Evolutionary conservation across 2,797 vertebrate species (phyloP).

Genomic region (Dipus sagitta): DNA sequence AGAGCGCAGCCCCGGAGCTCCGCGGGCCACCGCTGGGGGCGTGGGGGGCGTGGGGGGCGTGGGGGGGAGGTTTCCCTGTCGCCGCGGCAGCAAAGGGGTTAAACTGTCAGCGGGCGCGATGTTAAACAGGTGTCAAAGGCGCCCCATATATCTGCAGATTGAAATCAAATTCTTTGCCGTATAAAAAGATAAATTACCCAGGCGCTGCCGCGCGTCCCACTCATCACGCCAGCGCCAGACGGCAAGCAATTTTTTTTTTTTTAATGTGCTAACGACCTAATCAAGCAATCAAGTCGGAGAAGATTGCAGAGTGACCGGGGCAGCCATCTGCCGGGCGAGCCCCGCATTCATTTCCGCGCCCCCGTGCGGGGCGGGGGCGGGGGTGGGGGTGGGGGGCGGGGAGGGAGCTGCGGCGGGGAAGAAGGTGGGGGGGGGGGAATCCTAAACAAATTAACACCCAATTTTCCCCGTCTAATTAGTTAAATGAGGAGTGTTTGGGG

Average conservation of each 20-base stretch:
- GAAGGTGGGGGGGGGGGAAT: conserved; percentile 84
- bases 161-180: conserved; percentile 90
- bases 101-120: conserved; percentile 87
- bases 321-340: conserved; percentile 96
- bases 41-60: no score
- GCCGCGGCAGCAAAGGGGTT: conserved; percentile 86
- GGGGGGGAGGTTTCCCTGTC: neutral
- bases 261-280: conserved; percentile 99
- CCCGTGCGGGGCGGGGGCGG: conserved; percentile 67
- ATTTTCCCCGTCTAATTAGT: conserved; percentile 99
- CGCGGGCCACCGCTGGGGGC: neutral
- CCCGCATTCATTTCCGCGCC: conserved; percentile 93
- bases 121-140: conserved; percentile 91
- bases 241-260: conserved; percentile 96
- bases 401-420: conserved; percentile 74
- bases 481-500: conserved; percentile 95
- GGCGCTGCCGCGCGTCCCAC: conserved; percentile 93
- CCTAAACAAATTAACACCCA: conserved; percentile 98
- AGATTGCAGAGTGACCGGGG: conserved; percentile 98
- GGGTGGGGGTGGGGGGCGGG: conserved; percentile 76
- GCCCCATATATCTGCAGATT: conserved; percentile 92
- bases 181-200: conserved; percentile 93
- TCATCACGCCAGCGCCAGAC: conserved; percentile 96
- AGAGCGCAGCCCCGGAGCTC: neutral
- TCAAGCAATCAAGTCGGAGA: conserved; percentile 98